Base-by-base conservation (phyloP, 1,140 invertebrate species). In the Zaprionus gabonicus region DNA sequence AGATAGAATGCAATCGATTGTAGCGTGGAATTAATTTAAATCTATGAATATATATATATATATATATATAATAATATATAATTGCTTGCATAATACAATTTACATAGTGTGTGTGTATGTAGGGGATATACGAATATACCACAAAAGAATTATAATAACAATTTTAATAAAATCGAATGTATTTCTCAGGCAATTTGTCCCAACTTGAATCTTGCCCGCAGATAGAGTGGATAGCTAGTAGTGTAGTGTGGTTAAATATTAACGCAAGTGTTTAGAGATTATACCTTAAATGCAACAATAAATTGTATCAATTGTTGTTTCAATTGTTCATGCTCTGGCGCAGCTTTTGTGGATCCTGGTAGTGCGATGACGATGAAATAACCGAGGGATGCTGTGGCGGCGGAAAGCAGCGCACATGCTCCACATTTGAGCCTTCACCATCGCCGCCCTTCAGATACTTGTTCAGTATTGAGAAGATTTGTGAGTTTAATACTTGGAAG, bases 401-500 rank as follows among this genome's bases (percentile, higher is more conserved):
- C 74, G 98, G 98, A 94, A 99, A 99, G 93, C 98, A 99, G 34
- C 98, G 95, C 10, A 99, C 98, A 93, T 99, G 98, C 93, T 99
- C 98, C 12, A 99, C 97, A 27, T 98, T 97, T 60, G 97, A 95
- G 53, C 96, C 96, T 90, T 98, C 96, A 69, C 95, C 95, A 81
- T 98, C 97, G 65, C 95, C 95, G 31, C 96, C 96, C 91, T 97
- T 97, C 38, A 99, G 94, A 94, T 99, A 99, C 93, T 99, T 99
- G 93, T 99, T 98, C 31, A 99, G 94, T 49, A 99, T 97, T 20
- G 98, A 97, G 94, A 99, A 99, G 71, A 99, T 99, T 94, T 99
- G 99, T 56, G 98, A 99, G 94, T 99, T 99, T 49, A 99, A 94
- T 69, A 99, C 98, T 94, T 99, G 99, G 93, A 99, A 99, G 66